Evolutionary conservation across 2,888 invertebrate species (phyloP).

Genomic region (Diploptera punctata): DNA sequence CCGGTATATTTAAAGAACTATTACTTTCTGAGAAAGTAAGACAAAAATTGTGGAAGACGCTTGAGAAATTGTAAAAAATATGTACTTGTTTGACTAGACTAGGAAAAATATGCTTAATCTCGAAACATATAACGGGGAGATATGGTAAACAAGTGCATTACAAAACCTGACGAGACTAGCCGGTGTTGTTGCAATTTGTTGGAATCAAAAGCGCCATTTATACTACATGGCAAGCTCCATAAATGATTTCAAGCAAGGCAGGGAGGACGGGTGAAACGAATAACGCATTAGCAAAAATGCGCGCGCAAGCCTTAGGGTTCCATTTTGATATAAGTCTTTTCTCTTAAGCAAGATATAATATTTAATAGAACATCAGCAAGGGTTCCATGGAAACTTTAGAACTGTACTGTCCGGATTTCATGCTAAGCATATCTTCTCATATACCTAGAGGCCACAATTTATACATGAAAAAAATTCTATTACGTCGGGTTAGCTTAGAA

Average conservation of each 20-base stretch:
- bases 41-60: too few species aligned
- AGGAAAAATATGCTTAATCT: too few species aligned
- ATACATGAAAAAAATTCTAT: background rate
- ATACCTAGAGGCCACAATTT: background rate
- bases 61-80: too few species aligned
- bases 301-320: background rate
- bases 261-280: background rate
- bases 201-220: background rate
- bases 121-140: too few species aligned
- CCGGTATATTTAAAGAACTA: too few species aligned
- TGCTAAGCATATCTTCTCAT: too few species aligned
- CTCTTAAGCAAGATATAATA: constrained; percentile 22
- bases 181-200: too few species aligned
- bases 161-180: too few species aligned
- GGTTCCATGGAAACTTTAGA: background rate
- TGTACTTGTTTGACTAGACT: too few species aligned
- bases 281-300: constrained; percentile 20
- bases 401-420: too few species aligned
- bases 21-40: too few species aligned
- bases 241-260: constrained; percentile 1
- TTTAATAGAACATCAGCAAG: constrained; percentile 1
- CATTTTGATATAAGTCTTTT: constrained; percentile 2
- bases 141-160: too few species aligned
- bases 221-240: background rate
- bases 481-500: background rate